A percentile compares a stretch with the other conserved stretches of the same genome.
Evolutionary conservation across 2,888 invertebrate species (phyloP).

Genomic region (Drosophila suboccidentalis): DNA sequence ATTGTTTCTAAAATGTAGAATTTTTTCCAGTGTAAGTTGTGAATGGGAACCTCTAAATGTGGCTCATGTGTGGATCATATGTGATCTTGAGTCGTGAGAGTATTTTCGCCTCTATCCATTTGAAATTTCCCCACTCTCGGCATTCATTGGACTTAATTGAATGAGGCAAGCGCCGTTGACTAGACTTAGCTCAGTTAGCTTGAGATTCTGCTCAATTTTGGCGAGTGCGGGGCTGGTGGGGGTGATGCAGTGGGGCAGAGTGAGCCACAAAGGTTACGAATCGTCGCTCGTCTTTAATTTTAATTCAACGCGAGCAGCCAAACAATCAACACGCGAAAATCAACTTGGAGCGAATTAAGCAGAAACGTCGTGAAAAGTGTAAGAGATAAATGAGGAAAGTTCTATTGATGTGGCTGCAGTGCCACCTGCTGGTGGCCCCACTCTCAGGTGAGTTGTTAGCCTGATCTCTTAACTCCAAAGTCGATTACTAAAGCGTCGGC

Average conservation of each 20-base stretch:
- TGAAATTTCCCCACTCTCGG: neutral
- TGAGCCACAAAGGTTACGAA: conserved; percentile 50
- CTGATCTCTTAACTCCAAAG: no score
- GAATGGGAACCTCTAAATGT: no score
- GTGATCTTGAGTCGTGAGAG: neutral
- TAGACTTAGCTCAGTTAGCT: conserved; percentile 25
- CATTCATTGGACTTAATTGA: conserved; percentile 56
- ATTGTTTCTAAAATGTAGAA: no score
- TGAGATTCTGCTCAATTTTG: conserved; percentile 35
- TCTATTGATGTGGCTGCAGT: conserved; percentile 22
- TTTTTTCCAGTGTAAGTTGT: neutral
- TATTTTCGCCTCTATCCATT: neutral
- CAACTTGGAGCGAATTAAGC: neutral
- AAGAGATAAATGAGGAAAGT: conserved; percentile 33
- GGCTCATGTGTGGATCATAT: neutral
- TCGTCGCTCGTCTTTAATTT: conserved; percentile 14
- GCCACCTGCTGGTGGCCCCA: conserved; percentile 41
- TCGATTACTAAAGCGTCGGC: neutral
- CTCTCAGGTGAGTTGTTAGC: conserved; percentile 35
- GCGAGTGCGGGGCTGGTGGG: neutral
- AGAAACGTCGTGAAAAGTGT: conserved; percentile 4
- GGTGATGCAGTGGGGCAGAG: conserved; percentile 1
- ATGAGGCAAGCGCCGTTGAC: conserved; percentile 28
- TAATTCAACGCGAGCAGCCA: conserved; percentile 35
- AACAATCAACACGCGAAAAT: conserved; percentile 38